These are phyloP conservation scores for Lontra canadensis DNA, from an alignment of 2,113 vertebrate species.

Conservation along the genomic window DNA sequence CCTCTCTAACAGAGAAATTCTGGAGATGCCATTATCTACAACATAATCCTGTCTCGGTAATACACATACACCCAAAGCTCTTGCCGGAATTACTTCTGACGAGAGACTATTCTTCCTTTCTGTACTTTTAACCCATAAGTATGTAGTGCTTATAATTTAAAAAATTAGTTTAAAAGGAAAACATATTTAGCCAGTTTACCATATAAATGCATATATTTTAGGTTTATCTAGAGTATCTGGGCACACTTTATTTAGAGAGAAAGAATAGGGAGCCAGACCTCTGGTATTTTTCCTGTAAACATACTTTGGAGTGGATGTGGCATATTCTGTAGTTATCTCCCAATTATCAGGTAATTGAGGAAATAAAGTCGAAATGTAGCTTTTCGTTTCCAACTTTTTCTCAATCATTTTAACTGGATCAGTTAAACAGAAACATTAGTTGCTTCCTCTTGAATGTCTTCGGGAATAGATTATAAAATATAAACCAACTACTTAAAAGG, in stretches of 20 bases:
- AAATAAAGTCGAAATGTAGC: constrained; percentile 59
- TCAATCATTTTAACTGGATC: constrained; percentile 58
- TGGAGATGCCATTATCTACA: neutral
- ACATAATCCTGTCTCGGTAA: neutral
- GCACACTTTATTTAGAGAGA: constrained; percentile 8
- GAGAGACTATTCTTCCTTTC: neutral
- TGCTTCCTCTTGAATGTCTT: constrained; percentile 62
- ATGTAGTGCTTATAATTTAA: neutral
- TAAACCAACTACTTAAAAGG: constrained; percentile 46
- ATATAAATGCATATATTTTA: neutral
- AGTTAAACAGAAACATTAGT: constrained; percentile 50
- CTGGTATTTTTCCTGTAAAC: constrained; percentile 61
- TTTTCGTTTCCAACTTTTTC: constrained; percentile 54
- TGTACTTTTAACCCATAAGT: constrained; percentile 19
- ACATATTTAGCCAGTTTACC: neutral
- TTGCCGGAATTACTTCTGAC: neutral
- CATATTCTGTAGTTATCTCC: constrained; percentile 57
- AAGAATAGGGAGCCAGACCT: constrained; percentile 21
- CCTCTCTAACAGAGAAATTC: neutral
- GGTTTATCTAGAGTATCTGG: neutral
- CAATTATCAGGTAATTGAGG: constrained; percentile 71
- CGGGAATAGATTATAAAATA: constrained; percentile 50
- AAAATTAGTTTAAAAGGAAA: constrained; percentile 46
- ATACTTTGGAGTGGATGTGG: constrained; percentile 52
- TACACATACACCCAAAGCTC: neutral